Evolutionary conservation across 35 echinoderm and acorn worm species (phyloP), one percentile per base, ranked within the genome.

Genomic region (Lytechinus variegatus): DNA sequence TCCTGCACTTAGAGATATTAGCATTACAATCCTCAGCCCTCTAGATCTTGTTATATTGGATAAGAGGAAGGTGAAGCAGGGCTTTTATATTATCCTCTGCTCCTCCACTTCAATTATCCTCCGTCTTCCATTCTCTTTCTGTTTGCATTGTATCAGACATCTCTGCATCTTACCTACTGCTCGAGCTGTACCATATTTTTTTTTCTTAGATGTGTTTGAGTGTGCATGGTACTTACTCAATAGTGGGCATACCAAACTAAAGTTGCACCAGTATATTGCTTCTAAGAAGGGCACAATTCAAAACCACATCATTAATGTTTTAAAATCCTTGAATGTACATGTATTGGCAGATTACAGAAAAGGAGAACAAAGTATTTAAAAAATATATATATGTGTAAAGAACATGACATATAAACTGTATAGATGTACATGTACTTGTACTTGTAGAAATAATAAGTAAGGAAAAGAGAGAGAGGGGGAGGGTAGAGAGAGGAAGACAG

Each of bases 51-150:
- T 79, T 79, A 79, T 79, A 79, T 79, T 79, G 16, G 66, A 79
- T 79, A 11, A 16, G n/a, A 19, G 66, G 16, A 24, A 79, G 66
- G 19, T n/a, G 66, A 79, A 79, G 19, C 66, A 7, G 6, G 16
- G 66, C 66, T 79, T 16, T 79, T 19, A 79, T 79, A 16, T 24
- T 24, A 79, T 79, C 66, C n/a, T 79, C 19, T 5, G 16, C n/a
- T 79, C 66, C 66, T 79, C 66, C 66, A n/a, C 66, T 79, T 79
- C 66, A 79, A 79, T 79, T 79, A 79, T 79, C 14, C 66, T 79
- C 66, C 5, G 21, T 24, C 66, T 79, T 79, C 66, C 66, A 24
- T 24, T 79, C 66, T n/a, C 66, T 19, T 24, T 79, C 66, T n/a
- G 3, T 79, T 79, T 24, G 12, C 3, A 24, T 24, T 79, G 19